Conservation (phyloP, 2,113 vertebrate species). For the Myotis yumanensis region DNA sequence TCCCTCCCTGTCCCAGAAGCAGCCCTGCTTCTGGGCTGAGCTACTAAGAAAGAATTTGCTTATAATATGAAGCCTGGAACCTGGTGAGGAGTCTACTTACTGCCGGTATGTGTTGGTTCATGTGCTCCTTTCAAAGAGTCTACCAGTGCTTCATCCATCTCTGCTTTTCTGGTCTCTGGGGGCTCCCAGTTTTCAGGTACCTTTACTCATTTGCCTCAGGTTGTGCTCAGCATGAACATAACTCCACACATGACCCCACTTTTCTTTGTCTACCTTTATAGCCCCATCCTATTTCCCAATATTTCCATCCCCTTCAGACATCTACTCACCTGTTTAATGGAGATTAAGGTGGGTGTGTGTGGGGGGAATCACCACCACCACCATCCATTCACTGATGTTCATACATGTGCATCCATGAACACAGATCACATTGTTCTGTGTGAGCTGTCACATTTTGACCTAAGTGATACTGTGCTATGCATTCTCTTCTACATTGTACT, state of each 20-base stretch:
- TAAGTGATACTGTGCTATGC: fast-evolving
- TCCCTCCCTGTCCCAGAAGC: not conserved
- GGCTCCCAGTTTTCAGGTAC: not conserved
- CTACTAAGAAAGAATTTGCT: not conserved
- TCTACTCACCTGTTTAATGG: not conserved
- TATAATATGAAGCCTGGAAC: not conserved
- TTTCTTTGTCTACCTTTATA: not conserved
- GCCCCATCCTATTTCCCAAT: not conserved
- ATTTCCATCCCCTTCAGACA: not conserved
- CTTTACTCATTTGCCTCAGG: not conserved
- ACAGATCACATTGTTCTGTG: not conserved
- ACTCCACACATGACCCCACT: too few species aligned
- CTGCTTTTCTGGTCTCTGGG: not conserved
- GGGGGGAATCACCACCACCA: too few species aligned
- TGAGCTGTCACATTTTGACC: not conserved
- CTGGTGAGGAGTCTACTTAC: not conserved
- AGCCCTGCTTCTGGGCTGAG: not conserved
- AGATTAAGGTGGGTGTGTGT: too few species aligned
- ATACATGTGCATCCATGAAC: not conserved
- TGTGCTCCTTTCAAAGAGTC: not conserved
- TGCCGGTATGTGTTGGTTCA: not conserved
- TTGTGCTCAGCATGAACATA: not conserved
- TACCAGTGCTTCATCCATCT: not conserved
- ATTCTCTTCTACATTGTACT: not conserved
- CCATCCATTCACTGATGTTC: too few species aligned